phyloP scores from a whole-genome alignment of 1,140 invertebrate genomes.

The Pygmarrhopalites habei region DNA sequence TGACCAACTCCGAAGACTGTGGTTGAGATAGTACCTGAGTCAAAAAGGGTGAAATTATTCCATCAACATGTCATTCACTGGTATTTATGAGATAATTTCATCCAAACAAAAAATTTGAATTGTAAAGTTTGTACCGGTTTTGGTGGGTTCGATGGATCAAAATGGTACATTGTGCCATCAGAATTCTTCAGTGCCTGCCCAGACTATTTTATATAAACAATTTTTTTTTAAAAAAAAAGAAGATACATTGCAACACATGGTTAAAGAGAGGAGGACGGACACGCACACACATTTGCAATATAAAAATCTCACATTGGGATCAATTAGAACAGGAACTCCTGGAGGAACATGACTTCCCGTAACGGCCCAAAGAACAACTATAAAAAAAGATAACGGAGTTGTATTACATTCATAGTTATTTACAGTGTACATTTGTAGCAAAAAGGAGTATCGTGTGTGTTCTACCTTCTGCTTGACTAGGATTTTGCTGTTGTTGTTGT shows the following conservation, averaged over 20 bases:
- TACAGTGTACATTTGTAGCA: too few relatives aligned
- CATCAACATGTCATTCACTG: too few relatives aligned
- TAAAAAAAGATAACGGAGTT: too few relatives aligned
- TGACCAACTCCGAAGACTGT: not conserved
- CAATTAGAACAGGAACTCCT: slow-evolving; percentile 77
- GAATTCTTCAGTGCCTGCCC: slow-evolving; percentile 58
- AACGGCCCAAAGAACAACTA: slow-evolving; percentile 72
- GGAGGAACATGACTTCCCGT: slow-evolving; percentile 70
- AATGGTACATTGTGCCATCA: slow-evolving; percentile 64
- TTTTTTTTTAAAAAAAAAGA: too few relatives aligned
- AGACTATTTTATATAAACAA: slow-evolving; percentile 44
- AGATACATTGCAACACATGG: too few relatives aligned
- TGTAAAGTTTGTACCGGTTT: too few relatives aligned
- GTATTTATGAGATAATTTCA: too few relatives aligned
- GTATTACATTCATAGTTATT: too few relatives aligned
- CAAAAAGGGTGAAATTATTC: too few relatives aligned
- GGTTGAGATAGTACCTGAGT: not conserved
- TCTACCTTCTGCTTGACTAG: slow-evolving; percentile 6
- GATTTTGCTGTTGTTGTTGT: slow-evolving; percentile 16
- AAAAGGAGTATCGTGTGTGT: too few relatives aligned
- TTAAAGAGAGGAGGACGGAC: too few relatives aligned
- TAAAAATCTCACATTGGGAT: slow-evolving; percentile 51
- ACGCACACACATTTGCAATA: not conserved
- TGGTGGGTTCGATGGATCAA: slow-evolving; percentile 62
- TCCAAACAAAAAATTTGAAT: too few relatives aligned